phyloP scores from a whole-genome alignment of 2,113 vertebrate genomes.

The Suricata suricatta region DNA sequence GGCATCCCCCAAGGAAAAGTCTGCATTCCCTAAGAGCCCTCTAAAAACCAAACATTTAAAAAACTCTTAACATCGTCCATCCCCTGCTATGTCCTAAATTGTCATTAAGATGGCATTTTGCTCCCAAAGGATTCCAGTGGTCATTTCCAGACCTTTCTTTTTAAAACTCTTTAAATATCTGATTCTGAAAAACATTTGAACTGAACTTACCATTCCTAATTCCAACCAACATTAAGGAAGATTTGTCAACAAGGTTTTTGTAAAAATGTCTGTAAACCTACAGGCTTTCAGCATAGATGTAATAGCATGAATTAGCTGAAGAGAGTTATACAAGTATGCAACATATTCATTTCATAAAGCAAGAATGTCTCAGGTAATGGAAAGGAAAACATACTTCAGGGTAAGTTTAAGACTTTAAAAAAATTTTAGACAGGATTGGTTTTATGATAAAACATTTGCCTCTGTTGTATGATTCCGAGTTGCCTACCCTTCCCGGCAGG shows the following conservation, averaged over 20 bases:
- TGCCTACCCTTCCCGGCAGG: too few species aligned
- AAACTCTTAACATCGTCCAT: not conserved
- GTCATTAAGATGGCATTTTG: not conserved
- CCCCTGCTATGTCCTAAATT: constrained; percentile 3
- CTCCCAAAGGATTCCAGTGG: constrained; percentile 40
- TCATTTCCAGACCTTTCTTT: constrained; percentile 10
- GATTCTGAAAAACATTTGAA: not conserved
- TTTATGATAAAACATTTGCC: not conserved
- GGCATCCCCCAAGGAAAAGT: not conserved
- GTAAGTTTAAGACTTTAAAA: not conserved
- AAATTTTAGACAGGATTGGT: not conserved
- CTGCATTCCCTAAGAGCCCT: not conserved
- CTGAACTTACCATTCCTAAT: constrained; percentile 45
- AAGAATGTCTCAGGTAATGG: not conserved
- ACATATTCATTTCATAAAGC: not conserved
- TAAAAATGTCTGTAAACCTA: not conserved
- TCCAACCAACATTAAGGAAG: not conserved
- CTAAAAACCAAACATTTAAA: not conserved
- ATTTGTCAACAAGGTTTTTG: constrained; percentile 32
- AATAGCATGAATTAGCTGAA: not conserved
- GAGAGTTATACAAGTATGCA: constrained; percentile 2
- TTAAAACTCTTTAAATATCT: not conserved
- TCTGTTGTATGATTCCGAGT: not conserved
- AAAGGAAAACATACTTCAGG: not conserved
- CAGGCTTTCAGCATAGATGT: not conserved